Evolutionary conservation across 2,888 invertebrate species (phyloP).

Genomic region (Gari tellinella): DNA sequence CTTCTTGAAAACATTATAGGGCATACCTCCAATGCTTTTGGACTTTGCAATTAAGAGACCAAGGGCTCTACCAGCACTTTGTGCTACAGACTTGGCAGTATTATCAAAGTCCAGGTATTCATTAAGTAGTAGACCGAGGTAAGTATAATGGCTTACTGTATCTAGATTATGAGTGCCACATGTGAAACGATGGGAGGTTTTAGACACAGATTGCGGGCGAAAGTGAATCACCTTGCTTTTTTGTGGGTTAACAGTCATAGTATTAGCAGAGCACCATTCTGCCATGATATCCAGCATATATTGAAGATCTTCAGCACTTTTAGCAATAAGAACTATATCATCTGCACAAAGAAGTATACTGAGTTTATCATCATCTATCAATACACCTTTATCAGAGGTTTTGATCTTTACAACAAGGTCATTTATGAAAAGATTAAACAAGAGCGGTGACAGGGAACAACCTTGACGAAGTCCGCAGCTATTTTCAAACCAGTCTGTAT

Average conservation of each 20-base stretch:
- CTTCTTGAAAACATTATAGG: too few species aligned
- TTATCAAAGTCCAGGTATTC: constrained; percentile 38
- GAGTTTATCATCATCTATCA: constrained; percentile 5
- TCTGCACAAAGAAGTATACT: constrained; percentile 49
- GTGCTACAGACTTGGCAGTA: constrained; percentile 32
- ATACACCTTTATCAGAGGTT: neutral
- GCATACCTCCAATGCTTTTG: too few species aligned
- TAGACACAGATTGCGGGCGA: constrained; percentile 13
- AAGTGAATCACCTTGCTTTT: constrained; percentile 59
- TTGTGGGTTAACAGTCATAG: constrained; percentile 32
- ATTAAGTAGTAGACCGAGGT: constrained; percentile 34
- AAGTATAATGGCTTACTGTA: constrained; percentile 32
- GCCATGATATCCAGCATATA: constrained; percentile 32
- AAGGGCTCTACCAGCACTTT: constrained; percentile 43
- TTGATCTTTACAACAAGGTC: constrained; percentile 11
- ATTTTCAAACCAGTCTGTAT: constrained; percentile 39
- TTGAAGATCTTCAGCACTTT: constrained; percentile 43
- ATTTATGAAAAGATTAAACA: constrained; percentile 49
- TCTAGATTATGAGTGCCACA: constrained; percentile 30
- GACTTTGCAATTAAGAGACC: too few species aligned
- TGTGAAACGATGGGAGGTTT: constrained; percentile 15
- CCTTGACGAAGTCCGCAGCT: constrained; percentile 41
- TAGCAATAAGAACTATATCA: constrained; percentile 42
- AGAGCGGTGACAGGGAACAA: constrained; percentile 45
- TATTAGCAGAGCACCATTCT: constrained; percentile 40